Evolutionary conservation across 2,888 invertebrate genomes (phyloP).

Genomic region (Agrochola lota): DNA sequence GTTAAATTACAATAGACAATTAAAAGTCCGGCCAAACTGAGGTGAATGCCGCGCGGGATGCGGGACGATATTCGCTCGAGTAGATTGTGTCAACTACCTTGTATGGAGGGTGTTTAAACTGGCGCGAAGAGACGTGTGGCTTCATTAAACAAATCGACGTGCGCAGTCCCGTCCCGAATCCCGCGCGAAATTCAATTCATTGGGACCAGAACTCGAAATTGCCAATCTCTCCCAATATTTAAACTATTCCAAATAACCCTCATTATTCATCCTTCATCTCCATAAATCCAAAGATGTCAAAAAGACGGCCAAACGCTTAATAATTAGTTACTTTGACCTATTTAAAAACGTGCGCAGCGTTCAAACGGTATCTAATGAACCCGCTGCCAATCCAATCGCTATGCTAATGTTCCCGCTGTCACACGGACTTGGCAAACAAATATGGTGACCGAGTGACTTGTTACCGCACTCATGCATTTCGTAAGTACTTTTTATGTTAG

Average conservation of each 20-base stretch:
- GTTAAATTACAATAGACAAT: no score
- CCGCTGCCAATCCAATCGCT: conserved; percentile 39
- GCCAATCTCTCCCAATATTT: neutral
- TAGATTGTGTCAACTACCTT: neutral
- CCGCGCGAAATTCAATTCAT: neutral
- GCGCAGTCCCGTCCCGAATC: no score
- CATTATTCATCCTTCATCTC: neutral
- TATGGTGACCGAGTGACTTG: conserved; percentile 60
- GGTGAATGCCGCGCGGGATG: neutral
- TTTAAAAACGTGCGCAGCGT: conserved; percentile 22
- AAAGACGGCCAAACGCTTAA: neutral
- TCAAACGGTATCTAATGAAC: conserved; percentile 2
- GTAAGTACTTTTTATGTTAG: conserved; percentile 44
- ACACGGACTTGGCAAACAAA: conserved; percentile 38
- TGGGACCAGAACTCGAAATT: neutral
- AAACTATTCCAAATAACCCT: neutral
- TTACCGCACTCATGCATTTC: conserved; percentile 66
- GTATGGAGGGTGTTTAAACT: neutral
- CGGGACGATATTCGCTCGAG: neutral
- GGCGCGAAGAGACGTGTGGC: neutral
- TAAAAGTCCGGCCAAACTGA: no score
- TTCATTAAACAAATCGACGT: neutral
- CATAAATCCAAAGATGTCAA: neutral
- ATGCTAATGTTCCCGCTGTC: conserved; percentile 49
- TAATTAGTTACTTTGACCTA: neutral